Conservation (phyloP, 2,113 vertebrate species). For the Spilogale gracilis region DNA sequence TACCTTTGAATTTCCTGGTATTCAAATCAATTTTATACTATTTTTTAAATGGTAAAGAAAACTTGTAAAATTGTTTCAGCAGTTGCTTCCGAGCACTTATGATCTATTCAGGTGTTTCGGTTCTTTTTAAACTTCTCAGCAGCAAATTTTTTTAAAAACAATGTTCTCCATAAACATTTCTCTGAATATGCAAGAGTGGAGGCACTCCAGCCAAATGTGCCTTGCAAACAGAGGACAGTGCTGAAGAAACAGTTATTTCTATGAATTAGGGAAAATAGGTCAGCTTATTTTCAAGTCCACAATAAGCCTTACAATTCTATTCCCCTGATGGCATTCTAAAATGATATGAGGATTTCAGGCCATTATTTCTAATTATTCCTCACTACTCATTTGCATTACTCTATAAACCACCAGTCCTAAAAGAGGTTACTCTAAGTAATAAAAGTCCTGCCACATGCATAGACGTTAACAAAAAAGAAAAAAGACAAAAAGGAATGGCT, state of each 20-base stretch:
- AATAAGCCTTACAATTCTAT: constrained; percentile 43
- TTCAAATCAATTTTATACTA: neutral
- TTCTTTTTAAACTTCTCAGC: neutral
- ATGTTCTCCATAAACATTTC: constrained; percentile 28
- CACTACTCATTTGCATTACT: constrained; percentile 22
- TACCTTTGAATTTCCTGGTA: neutral
- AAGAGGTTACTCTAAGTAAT: neutral
- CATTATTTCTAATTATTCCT: constrained; percentile 61
- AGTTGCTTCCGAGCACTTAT: constrained; percentile 38
- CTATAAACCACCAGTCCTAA: constrained; percentile 64
- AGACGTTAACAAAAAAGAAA: neutral
- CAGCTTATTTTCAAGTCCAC: constrained; percentile 32
- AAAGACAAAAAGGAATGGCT: neutral
- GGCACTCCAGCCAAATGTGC: neutral
- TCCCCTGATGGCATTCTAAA: neutral
- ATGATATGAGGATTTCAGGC: neutral
- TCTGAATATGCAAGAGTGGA: neutral
- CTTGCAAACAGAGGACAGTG: neutral
- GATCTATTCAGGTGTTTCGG: neutral
- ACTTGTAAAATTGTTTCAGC: neutral
- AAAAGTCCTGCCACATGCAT: constrained; percentile 21
- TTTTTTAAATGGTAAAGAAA: constrained; percentile 51
- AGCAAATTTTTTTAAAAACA: constrained; percentile 57
- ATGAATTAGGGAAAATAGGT: constrained; percentile 10
- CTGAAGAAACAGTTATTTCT: constrained; percentile 38